Evolutionary conservation across 2,888 invertebrate genomes (phyloP).

Genomic region (Lamellibrachia columna): DNA sequence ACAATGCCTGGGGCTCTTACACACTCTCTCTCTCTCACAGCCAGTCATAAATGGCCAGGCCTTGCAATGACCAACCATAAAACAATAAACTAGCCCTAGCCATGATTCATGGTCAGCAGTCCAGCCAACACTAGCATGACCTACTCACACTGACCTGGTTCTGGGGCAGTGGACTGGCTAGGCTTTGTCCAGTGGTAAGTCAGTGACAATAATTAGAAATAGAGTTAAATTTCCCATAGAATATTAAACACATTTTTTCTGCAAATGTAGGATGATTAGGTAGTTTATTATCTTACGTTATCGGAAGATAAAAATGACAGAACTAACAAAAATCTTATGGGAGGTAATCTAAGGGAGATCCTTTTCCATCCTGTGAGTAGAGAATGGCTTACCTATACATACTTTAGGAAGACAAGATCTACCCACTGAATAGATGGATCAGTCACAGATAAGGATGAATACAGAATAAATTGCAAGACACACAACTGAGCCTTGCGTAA

Average conservation of each 20-base stretch:
- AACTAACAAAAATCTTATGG: too few species aligned
- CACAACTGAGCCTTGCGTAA: not conserved
- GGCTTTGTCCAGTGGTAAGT: not conserved
- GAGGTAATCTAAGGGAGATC: not conserved
- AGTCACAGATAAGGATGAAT: not conserved
- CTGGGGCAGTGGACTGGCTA: not conserved
- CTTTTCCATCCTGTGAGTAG: not conserved
- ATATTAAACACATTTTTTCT: not conserved
- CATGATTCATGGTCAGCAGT: not conserved
- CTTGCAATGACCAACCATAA: not conserved
- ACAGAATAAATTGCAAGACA: not conserved
- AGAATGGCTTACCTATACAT: not conserved
- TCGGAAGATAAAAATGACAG: too few species aligned
- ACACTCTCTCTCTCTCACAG: not conserved
- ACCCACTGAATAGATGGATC: not conserved
- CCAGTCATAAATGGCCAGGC: not conserved
- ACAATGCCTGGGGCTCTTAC: not conserved
- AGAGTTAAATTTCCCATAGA: not conserved
- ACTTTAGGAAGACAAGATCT: not conserved
- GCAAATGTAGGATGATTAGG: too few species aligned
- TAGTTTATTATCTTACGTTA: too few species aligned
- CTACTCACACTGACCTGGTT: not conserved
- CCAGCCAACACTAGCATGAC: not conserved
- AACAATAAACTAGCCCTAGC: not conserved
- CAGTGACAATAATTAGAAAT: not conserved